Base-by-base conservation (phyloP, 2,797 vertebrate species). In the Myripristis jacobus region DNA sequence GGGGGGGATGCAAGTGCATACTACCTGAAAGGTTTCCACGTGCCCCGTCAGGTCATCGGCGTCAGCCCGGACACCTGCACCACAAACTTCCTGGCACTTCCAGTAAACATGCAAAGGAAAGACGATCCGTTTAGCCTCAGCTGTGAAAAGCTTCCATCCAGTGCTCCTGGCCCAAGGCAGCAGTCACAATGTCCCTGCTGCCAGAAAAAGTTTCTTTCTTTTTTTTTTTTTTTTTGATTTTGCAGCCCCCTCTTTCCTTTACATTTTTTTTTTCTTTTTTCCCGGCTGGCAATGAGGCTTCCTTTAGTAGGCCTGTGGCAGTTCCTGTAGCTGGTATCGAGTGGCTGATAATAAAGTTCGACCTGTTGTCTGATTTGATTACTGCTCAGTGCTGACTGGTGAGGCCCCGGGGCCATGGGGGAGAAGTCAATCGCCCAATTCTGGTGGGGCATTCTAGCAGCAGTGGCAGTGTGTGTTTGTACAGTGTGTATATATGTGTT, bases 331-430 rank as follows among this genome's bases (percentile, higher is more conserved):
- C 78, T 76, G 3, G 0, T 96, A 96, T 96, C 0, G 95, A 96
- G 31, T 76, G 88, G 70, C 61, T 80, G 86, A 91, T 96, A 96
- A 96, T 96, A 94, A 96, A 94, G 88, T 95, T 95, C 93, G 93
- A 94, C 92, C 88, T 94, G 89, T 91, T 2, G 90, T 95, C 94
- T 91, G 88, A 87, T 95, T 93, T 90, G 91, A 95, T 96, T 93
- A 94, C 87, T 80, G 82, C 85, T 88, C 84, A 74, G 81, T 70
- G 85, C 81, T 84, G 67, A 79, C 85, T 79, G 55, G 74, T 81
- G 79, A 89, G 78, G 86, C 81, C 91, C 87, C 1, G 71, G 68
- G 88, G 92, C 90, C 73, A 70, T 70, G 68, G 81, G 86, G 79
- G 78, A 79, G 70, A 77, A 70, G 80, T 92, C 90, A 68, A 92